Percentiles rank a stretch among this genome's conserved stretches.
Evolutionary conservation across 53 echinoderm and acorn worm genomes (phyloP).

Genomic region (Mesocentrotus franciscanus): DNA sequence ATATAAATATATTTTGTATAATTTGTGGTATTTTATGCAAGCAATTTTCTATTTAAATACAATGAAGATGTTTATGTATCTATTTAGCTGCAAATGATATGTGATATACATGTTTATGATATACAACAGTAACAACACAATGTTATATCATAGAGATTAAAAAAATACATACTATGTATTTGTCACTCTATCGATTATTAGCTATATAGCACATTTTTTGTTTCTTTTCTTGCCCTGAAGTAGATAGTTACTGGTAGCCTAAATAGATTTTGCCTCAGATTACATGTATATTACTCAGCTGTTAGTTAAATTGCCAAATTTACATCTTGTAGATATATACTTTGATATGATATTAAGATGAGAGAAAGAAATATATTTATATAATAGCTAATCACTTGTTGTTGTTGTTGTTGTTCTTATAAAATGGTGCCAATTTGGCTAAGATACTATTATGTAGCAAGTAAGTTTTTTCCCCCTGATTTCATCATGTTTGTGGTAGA

Average conservation of each 20-base stretch:
- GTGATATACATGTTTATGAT: background rate
- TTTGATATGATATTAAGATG: constrained; percentile 13
- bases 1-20: constrained; percentile 38
- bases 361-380: constrained; percentile 49
- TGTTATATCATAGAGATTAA: background rate
- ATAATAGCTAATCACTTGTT: background rate
- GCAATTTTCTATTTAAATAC: constrained; percentile 60
- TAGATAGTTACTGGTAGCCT: constrained; percentile 16
- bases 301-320: constrained; percentile 33
- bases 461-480: background rate
- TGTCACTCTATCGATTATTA: background rate
- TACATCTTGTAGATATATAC: constrained; percentile 4
- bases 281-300: background rate
- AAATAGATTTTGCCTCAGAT: constrained; percentile 21
- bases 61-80: constrained; percentile 46
- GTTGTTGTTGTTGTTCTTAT: constrained; percentile 12
- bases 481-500: background rate
- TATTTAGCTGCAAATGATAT: constrained; percentile 47
- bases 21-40: constrained; percentile 55
- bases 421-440: background rate
- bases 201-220: background rate
- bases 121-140: background rate
- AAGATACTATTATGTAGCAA: background rate
- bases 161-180: background rate
- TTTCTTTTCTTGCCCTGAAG: background rate